Percentiles rank a stretch among this genome's conserved stretches.
Conservation (phyloP, 2,113 vertebrate species). For the Clarias gariepinus region DNA sequence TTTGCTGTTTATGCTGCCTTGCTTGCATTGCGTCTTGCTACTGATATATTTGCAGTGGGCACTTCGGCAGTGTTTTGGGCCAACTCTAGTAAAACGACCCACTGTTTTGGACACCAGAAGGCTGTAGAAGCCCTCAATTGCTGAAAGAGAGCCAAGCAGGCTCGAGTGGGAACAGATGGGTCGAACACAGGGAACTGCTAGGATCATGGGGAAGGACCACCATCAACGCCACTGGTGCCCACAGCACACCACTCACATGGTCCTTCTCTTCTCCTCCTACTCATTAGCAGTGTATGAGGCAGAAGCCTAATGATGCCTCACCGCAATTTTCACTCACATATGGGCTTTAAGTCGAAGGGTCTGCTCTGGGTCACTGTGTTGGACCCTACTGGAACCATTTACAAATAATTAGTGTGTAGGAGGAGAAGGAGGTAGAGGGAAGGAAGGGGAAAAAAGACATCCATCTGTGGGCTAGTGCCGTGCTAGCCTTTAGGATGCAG, state of each 20-base stretch:
- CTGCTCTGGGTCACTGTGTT: slow-evolving; percentile 56
- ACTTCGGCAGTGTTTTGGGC: slow-evolving; percentile 19
- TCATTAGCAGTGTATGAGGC: slow-evolving; percentile 67
- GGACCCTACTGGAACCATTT: slow-evolving; percentile 75
- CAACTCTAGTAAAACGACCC: slow-evolving; percentile 31
- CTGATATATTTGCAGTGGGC: slow-evolving; percentile 32
- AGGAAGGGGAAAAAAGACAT: slow-evolving; percentile 60
- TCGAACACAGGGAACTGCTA: slow-evolving; percentile 64
- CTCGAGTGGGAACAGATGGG: slow-evolving; percentile 76
- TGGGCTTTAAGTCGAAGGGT: slow-evolving; percentile 61
- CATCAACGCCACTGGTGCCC: slow-evolving; percentile 71
- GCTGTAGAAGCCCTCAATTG: slow-evolving; percentile 64
- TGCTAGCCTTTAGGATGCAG: slow-evolving; percentile 60
- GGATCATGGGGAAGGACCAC: slow-evolving; percentile 72
- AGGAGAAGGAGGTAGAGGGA: slow-evolving; percentile 35
- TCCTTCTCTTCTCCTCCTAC: slow-evolving; percentile 64
- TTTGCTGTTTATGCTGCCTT: neutral
- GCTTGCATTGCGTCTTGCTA: slow-evolving; percentile 26
- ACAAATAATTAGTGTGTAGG: slow-evolving; percentile 69
- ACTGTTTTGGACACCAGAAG: slow-evolving; percentile 58
- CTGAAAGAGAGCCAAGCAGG: slow-evolving; percentile 68
- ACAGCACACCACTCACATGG: slow-evolving; percentile 68
- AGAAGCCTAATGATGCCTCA: slow-evolving; percentile 66
- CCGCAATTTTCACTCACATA: slow-evolving; percentile 71
- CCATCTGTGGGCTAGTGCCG: slow-evolving; percentile 67